Percentiles rank a stretch among this genome's conserved stretches.
phyloP scores from a whole-genome alignment of 2,113 vertebrate genomes.

The Tetraodon nigroviridis region DNA sequence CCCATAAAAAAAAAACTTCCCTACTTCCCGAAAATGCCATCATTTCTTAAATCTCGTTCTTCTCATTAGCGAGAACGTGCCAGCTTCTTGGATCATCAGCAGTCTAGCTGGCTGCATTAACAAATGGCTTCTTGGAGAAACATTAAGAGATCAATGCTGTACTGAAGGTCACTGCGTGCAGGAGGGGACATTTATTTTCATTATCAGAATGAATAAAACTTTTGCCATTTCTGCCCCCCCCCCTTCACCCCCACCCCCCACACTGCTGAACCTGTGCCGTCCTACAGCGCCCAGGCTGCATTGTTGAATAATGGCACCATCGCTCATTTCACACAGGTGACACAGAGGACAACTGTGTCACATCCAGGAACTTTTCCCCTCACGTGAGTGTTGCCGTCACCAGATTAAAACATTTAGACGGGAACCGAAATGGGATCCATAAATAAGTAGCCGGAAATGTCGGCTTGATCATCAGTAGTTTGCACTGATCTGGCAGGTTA shows the following conservation, averaged over 20 bases:
- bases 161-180: constrained; percentile 50
- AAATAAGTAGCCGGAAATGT: constrained; percentile 71
- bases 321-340: constrained; percentile 32
- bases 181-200: constrained; percentile 59
- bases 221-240: constrained; percentile 38
- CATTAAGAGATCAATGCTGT: constrained; percentile 53
- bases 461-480: constrained; percentile 63
- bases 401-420: constrained; percentile 61
- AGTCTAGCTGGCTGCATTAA: constrained; percentile 45
- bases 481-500: constrained; percentile 52
- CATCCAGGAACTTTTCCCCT: constrained; percentile 21
- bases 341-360: constrained; percentile 25
- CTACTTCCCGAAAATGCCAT: constrained; percentile 35
- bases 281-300: constrained; percentile 51
- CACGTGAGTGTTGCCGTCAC: constrained; percentile 3
- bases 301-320: constrained; percentile 25
- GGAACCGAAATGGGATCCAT: constrained; percentile 62
- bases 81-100: constrained; percentile 39
- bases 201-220: constrained; percentile 60
- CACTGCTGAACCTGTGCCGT: constrained; percentile 37
- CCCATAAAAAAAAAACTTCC: constrained; percentile 21
- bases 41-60: constrained; percentile 43
- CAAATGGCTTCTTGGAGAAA: constrained; percentile 56
- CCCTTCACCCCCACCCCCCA: constrained; percentile 32
- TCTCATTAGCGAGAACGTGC: constrained; percentile 45